Evolutionary conservation across 2,888 invertebrate genomes (phyloP).

Genomic region (Onchidella celtica): DNA sequence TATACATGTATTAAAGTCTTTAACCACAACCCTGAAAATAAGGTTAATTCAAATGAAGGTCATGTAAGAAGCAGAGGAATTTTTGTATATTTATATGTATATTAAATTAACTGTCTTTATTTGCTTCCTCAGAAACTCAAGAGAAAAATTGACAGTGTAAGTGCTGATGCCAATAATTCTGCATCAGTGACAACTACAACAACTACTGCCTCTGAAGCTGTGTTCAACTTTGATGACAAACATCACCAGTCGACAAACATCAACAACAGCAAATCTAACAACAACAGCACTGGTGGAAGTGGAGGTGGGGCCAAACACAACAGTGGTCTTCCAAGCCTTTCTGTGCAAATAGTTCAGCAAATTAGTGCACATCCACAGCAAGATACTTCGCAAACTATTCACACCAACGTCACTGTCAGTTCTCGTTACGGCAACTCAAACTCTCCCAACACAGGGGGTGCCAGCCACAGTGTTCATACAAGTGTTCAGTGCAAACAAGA

Average conservation of each 20-base stretch:
- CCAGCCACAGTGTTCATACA: constrained; percentile 63
- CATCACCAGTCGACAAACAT: constrained; percentile 51
- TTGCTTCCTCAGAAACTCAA: constrained; percentile 68
- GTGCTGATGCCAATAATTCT: constrained; percentile 46
- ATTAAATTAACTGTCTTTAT: background rate
- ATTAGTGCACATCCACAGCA: constrained; percentile 85
- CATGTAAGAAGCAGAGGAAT: too few relatives aligned
- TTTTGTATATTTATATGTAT: too few relatives aligned
- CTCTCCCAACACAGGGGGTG: constrained; percentile 27
- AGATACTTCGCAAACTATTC: constrained; percentile 93
- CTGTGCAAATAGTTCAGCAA: constrained; percentile 93
- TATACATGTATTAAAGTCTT: too few relatives aligned
- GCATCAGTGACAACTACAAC: constrained; percentile 51
- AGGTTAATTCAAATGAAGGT: too few relatives aligned
- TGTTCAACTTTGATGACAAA: constrained; percentile 66
- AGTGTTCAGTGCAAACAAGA: constrained; percentile 83
- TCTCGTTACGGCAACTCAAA: constrained; percentile 63
- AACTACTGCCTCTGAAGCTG: constrained; percentile 51
- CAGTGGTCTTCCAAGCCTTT: constrained; percentile 83
- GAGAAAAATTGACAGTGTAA: constrained; percentile 66
- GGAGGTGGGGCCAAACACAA: constrained; percentile 48
- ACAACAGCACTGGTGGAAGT: constrained; percentile 48
- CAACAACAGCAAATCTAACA: constrained; percentile 40
- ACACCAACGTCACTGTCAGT: constrained; percentile 94
- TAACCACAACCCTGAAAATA: too few relatives aligned